Evolutionary conservation across 2,888 invertebrate genomes (phyloP).

Genomic region (Zonitis immaculata): DNA sequence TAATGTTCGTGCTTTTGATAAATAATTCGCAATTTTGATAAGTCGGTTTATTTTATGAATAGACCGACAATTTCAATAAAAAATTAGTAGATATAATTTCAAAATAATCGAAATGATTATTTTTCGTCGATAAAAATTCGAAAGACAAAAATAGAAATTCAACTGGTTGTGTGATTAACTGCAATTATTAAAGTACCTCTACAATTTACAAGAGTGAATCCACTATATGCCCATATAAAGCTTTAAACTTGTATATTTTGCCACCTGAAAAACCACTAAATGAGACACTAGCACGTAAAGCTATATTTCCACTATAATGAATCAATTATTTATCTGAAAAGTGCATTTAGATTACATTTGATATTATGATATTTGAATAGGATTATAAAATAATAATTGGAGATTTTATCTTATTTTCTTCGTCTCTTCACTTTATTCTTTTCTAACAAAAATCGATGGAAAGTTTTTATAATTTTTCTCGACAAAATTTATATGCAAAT

Average conservation of each 20-base stretch:
- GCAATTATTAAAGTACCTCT: background rate
- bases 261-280: background rate
- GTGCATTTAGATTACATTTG: background rate
- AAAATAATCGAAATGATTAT: no score
- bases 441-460: conserved; percentile 20
- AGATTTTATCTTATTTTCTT: no score
- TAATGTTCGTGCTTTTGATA: background rate
- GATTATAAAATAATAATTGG: no score
- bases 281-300: conserved; percentile 1
- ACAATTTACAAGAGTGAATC: background rate
- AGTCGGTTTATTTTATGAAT: no score
- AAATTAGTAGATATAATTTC: no score
- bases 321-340: background rate
- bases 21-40: background rate
- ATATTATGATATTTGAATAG: no score
- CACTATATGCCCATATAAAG: background rate
- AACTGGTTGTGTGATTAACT: conserved; percentile 1
- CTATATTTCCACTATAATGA: background rate
- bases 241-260: background rate
- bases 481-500: conserved; percentile 22
- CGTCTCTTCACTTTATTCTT: no score
- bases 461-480: conserved; percentile 24
- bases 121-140: background rate
- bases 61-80: background rate
- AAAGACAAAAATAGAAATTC: background rate